phyloP scores from a whole-genome alignment of 2,113 vertebrate genomes.

The Alaudala cheleensis region DNA sequence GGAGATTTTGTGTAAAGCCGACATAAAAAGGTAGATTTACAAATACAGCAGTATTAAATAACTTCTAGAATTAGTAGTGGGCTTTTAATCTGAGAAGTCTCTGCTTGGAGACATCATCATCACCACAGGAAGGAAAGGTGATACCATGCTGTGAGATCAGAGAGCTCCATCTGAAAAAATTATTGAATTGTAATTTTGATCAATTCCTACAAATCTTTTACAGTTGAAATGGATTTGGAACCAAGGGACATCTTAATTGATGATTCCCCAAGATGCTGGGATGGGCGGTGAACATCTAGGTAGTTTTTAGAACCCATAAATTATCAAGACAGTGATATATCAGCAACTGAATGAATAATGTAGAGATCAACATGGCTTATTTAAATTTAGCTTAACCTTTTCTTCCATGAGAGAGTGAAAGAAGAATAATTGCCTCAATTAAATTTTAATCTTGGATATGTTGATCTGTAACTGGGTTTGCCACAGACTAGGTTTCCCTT shows the following conservation, averaged over 20 bases:
- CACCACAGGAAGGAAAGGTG: neutral
- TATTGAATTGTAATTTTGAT: slow-evolving; percentile 17
- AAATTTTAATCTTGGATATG: slow-evolving; percentile 73
- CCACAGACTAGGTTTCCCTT: neutral
- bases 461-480: slow-evolving; percentile 47
- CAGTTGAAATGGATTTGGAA: neutral
- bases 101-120: neutral
- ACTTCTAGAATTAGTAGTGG: neutral
- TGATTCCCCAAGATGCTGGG: neutral
- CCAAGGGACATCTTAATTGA: slow-evolving; percentile 17
- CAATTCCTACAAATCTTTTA: neutral
- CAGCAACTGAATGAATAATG: slow-evolving; percentile 72
- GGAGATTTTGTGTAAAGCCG: neutral
- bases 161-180: neutral
- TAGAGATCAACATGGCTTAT: slow-evolving; percentile 68
- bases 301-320: slow-evolving; percentile 58
- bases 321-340: slow-evolving; percentile 69
- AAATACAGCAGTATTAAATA: neutral
- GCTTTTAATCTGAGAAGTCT: neutral
- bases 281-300: slow-evolving; percentile 29
- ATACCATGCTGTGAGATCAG: neutral
- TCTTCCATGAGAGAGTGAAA: slow-evolving; percentile 52
- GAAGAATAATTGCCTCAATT: slow-evolving; percentile 76
- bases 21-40: neutral
- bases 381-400: slow-evolving; percentile 79